Base-by-base conservation (phyloP, 2,113 vertebrate species). In the Ceyx cyanopectus region DNA sequence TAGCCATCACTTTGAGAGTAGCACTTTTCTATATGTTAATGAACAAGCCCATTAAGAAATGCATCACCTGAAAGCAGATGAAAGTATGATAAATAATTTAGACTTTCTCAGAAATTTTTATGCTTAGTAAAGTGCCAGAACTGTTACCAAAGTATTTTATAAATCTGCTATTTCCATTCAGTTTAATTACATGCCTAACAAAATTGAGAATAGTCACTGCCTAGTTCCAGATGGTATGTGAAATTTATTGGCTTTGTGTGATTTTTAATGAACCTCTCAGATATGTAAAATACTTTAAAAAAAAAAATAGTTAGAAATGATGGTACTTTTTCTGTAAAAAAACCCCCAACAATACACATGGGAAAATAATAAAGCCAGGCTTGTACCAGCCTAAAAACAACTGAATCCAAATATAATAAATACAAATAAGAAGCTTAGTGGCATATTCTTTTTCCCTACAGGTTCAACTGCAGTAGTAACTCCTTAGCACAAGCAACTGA, bases 131-230 rank as follows among this genome's bases (percentile, higher is more conserved):
- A 94, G 73, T 77, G 58, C 37, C 45, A 81, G 53, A 91, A 82
- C 23, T 57, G 40, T 43, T 30, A 85, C 30, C 24, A 91, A 70
- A 90, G 81, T 84, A 62, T 83, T 92, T 92, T 57, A 46, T 46
- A 89, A 84, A 90, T 65, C 50, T 57, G 72, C 82, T 87, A 61
- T 81, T 93, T 68, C 43, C 60, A 83, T 65, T 86, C 79, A 40
- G 27, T 72, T 90, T 89, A 94, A 96, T 85, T 93, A 94, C 79
- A 90, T 43, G 62, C 60, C 65, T 60, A 77, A 65, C 32, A 73
- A 58, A 66, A 58, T 30, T 67, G 34, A 90, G 48, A 93, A 27
- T 65, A 40, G 37, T 86, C 46, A 14, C 34, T 93, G 56, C 24
- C 69, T 68, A 76, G 73, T 57, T 88, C 53, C 81, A 83, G 40